A percentile compares a stretch with the other conserved stretches of the same genome.
These are phyloP conservation scores for Erethizon dorsatum DNA, from an alignment of 2,797 vertebrate species.

Conservation along the genomic window DNA sequence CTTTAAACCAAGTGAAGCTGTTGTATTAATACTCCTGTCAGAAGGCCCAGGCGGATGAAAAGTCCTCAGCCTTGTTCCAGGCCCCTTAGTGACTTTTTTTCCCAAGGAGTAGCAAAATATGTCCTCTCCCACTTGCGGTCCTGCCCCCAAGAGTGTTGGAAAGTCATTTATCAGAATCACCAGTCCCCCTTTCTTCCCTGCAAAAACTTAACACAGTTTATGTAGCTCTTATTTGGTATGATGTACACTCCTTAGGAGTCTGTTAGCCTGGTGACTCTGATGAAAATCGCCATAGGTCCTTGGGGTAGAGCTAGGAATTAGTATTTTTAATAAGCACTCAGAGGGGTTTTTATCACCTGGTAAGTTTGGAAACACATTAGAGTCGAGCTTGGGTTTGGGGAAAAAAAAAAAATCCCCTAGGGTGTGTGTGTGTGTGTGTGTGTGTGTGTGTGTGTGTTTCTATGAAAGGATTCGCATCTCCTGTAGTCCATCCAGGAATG, in stretches of 20 bases:
- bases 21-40: slow-evolving; percentile 79
- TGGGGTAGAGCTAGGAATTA: slow-evolving; percentile 7
- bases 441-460: neutral
- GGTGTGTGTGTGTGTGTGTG: neutral
- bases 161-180: slow-evolving; percentile 37
- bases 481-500: neutral
- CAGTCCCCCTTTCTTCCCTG: slow-evolving; percentile 9
- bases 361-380: neutral
- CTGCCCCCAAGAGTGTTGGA: neutral
- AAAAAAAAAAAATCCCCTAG: neutral
- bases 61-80: slow-evolving; percentile 55
- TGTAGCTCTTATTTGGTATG: slow-evolving; percentile 17
- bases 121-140: neutral
- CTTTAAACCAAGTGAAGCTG: slow-evolving; percentile 80
- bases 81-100: slow-evolving; percentile 41
- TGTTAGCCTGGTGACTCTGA: neutral
- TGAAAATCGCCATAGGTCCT: slow-evolving; percentile 44
- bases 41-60: slow-evolving; percentile 70
- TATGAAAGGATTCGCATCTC: neutral
- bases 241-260: neutral
- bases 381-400: neutral
- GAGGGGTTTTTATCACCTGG: neutral
- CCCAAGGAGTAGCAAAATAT: neutral
- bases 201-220: neutral
- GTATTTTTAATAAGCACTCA: slow-evolving; percentile 19